Evolutionary conservation across 2,797 vertebrate species (phyloP).

Genomic region (Botia kubotai): DNA sequence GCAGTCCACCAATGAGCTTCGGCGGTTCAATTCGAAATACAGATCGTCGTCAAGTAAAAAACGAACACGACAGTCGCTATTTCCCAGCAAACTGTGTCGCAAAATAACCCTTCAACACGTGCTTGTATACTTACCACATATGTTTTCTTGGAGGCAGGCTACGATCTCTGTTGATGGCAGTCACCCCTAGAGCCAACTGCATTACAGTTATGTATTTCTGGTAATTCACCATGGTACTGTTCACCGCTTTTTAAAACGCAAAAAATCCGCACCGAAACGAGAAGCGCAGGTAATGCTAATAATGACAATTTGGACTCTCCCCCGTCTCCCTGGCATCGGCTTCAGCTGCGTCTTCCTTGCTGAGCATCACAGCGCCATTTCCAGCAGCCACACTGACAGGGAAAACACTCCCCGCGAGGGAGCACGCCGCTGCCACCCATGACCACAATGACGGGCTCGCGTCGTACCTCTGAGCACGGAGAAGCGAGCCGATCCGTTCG

Average conservation of each 20-base stretch:
- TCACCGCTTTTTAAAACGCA: conserved; percentile 82
- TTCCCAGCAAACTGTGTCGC: conserved; percentile 67
- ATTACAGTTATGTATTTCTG: conserved; percentile 99
- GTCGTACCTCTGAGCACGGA: conserved; percentile 73
- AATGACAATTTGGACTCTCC: conserved; percentile 65
- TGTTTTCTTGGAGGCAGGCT: conserved; percentile 95
- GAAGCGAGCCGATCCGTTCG: conserved; percentile 70
- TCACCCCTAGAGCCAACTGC: conserved; percentile 99
- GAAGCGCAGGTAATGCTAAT: conserved; percentile 87
- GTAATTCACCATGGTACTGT: conserved; percentile 97
- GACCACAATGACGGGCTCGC: conserved; percentile 78
- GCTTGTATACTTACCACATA: conserved; percentile 90
- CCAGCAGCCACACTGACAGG: conserved; percentile 77
- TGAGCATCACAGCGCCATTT: conserved; percentile 86
- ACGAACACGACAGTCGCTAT: conserved; percentile 56
- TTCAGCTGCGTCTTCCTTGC: conserved; percentile 82
- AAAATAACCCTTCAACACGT: conserved; percentile 71
- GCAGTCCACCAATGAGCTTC: conserved; percentile 47
- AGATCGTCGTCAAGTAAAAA: background rate
- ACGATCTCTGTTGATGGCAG: conserved; percentile 95
- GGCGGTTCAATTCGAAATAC: background rate
- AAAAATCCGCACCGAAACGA: conserved; percentile 78
- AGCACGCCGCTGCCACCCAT: conserved; percentile 80
- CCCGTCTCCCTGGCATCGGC: conserved; percentile 85
- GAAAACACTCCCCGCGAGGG: conserved; percentile 78